Conservation (phyloP, 2,888 invertebrate species). For the Opisthograptis luteolata region DNA sequence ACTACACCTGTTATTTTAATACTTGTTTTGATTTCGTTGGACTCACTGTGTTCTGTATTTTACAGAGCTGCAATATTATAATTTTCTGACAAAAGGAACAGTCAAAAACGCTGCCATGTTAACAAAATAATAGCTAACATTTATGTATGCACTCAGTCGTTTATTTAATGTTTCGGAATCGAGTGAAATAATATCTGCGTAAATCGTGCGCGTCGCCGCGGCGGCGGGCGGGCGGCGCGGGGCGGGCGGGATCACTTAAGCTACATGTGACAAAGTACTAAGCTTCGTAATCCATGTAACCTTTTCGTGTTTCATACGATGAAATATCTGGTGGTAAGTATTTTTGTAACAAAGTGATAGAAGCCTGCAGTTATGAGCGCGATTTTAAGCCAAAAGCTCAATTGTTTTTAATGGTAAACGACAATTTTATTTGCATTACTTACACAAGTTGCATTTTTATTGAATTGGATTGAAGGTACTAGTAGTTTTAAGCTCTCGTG, state of each 20-base stretch:
- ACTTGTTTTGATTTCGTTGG: too few relatives aligned
- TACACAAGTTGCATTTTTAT: too few relatives aligned
- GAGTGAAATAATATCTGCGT: constrained; percentile 1
- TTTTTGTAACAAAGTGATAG: background rate
- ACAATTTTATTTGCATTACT: too few relatives aligned
- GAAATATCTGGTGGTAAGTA: constrained; percentile 15
- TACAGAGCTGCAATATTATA: too few relatives aligned
- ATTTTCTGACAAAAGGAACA: too few relatives aligned
- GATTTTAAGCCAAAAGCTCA: too few relatives aligned
- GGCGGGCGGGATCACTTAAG: constrained; percentile 14
- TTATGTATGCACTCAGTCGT: background rate
- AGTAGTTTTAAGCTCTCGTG: too few relatives aligned
- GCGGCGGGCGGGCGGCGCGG: background rate
- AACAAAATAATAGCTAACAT: background rate
- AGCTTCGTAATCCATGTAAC: constrained; percentile 23
- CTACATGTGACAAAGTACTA: constrained; percentile 22
- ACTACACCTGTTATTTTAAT: too few relatives aligned
- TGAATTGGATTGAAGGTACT: too few relatives aligned
- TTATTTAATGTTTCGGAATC: constrained; percentile 4
- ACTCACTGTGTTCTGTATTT: too few relatives aligned
- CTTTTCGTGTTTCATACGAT: constrained; percentile 11
- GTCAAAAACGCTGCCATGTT: too few relatives aligned
- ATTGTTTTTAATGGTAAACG: too few relatives aligned
- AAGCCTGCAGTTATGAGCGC: background rate
- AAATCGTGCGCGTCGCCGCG: background rate